Evolutionary conservation across 1,140 invertebrate species (phyloP), one percentile per base, ranked within the genome.

Genomic region (Bombus haemorrhoidalis): DNA sequence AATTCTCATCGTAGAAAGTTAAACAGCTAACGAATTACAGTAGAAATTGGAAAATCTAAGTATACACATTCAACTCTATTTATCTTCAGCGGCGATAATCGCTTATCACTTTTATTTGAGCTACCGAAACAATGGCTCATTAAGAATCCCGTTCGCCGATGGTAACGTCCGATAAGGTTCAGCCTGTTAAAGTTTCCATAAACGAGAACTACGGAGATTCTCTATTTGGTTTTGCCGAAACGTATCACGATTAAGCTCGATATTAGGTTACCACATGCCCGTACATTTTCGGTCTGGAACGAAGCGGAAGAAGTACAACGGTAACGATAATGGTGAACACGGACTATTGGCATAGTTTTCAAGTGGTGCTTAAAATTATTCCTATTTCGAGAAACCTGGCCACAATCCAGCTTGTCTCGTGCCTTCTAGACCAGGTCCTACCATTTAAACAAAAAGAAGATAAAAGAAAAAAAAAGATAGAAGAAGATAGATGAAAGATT

Each of bases 291-390:
- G 41, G 57, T n/a, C 22, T 10, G 43, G 32, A 88, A 90, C 84
- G 84, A 74, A 43, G 68, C 80, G 78, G 89, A 85, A 89, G 76
- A 84, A 82, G 83, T 47, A 72, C 74, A 85, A 87, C 78, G 78
- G 83, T 90, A 89, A 90, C 80, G 88, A 81, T 90, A 90, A 90
- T 87, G 81, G 89, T 64, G 89, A 87, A 90, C 89, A 90, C 82
- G 81, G 82, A 76, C 89, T 87, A 90, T 90, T 90, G 89, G 89
- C 89, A 89, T 90, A 90, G 89, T 90, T 90, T 78, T 82, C 86
- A 86, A 90, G 89, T 73, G 83, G 86, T 43, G 79, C 83, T 90
- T 86, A 82, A 88, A 90, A 90, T 90, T 90, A 90, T 90, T 88
- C 81, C 80, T 83, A 83, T 90, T 87, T 82, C 69, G 83, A 43